Evolutionary conservation across 2,888 invertebrate species (phyloP).

Genomic region (Parascotia fuliginaria): DNA sequence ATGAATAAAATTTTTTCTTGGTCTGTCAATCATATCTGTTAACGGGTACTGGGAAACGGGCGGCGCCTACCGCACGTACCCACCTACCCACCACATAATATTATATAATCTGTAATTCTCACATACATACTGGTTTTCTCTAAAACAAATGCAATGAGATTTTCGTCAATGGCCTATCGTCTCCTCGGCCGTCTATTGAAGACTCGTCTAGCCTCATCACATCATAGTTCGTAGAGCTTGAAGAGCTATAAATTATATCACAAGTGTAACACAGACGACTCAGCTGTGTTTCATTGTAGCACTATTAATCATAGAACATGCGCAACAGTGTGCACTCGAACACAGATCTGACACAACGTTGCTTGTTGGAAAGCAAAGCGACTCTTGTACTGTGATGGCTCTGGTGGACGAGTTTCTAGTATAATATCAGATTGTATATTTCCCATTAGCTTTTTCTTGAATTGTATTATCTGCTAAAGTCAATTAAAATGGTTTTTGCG

Average conservation of each 20-base stretch:
- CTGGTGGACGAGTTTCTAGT: not conserved
- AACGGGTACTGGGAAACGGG: constrained; percentile 36
- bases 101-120: not conserved
- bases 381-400: not conserved
- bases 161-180: no score
- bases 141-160: no score
- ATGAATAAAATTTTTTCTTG: constrained; percentile 57
- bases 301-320: constrained; percentile 6
- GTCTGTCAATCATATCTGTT: constrained; percentile 56
- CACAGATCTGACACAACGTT: constrained; percentile 11
- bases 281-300: constrained; percentile 6
- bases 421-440: constrained; percentile 26
- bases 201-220: no score
- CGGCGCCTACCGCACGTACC: constrained; percentile 29
- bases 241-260: no score
- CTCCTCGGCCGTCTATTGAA: no score
- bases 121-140: not conserved
- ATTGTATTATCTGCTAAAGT: constrained; percentile 34
- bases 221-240: no score
- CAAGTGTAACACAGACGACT: constrained; percentile 1
- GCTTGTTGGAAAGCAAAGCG: constrained; percentile 20
- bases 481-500: constrained; percentile 32
- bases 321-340: not conserved
- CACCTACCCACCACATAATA: not conserved
- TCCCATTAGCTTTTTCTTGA: constrained; percentile 26